Evolutionary conservation across 2,888 invertebrate genomes (phyloP), one percentile per base, ranked within the genome.

Genomic region (Ametastegia equiseti): DNA sequence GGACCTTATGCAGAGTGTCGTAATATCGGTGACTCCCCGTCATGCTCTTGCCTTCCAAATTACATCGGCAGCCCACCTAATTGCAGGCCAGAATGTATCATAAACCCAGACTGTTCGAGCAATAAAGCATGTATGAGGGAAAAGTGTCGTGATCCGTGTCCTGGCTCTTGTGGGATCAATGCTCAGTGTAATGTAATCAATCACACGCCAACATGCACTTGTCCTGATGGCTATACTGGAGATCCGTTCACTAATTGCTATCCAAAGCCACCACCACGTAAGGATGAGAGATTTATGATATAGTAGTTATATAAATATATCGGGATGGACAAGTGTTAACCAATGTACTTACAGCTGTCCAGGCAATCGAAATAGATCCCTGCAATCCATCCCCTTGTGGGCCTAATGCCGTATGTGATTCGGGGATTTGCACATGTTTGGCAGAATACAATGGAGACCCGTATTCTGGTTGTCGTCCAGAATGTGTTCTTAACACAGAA

Each of bases 61-160:
- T 92, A 91, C 79, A 88, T 90, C 27, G 93, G 93, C 33, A 89
- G 90, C 82, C 92, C 96, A 57, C 95, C 95, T 1, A 93, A 94
- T 84, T 96, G 95, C 89, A 93, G 95, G 45, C 95, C 95, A 5
- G 95, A 95, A 88, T 95, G 95, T 88, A 93, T 93, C 13, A 94
- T 96, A 39, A 96, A 95, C 88, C 93, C 96, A 0, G 97, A 97
- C 86, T 97, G 97, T 89, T 91, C 95, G 7, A 95, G 95, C 87
- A 94, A 95, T 88, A 92, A 94, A 86, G 96, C 97, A 57, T 97
- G 97, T 88, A 95, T 97, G 67, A 94, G 95, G 85, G 94, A 95
- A 88, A 95, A 94, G 90, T 97, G 97, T 89, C 93, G 92, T 84
- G 96, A 97, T 90, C 97, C 97, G n/a, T 97, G 97, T 86, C 95